Evolutionary conservation across 2,888 invertebrate species (phyloP), one percentile per base, ranked within the genome.

Genomic region (Leucophenga montana): DNA sequence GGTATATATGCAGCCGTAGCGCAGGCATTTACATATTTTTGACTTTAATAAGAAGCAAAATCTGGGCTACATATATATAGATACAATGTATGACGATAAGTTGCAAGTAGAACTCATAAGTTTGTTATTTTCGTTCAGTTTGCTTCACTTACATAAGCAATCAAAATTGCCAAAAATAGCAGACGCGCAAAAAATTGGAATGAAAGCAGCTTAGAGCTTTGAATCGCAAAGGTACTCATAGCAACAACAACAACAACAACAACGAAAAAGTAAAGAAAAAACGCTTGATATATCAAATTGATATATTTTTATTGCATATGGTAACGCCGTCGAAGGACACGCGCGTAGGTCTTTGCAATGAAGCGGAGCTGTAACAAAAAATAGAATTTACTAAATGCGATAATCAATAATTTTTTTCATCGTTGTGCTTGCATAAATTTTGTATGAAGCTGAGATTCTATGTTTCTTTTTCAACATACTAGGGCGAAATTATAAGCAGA

Each of bases 71-170:
- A 61, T 61, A 39, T n/a, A 39, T 44, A 33, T n/a, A 16, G 20
- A 39, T 39, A 16, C 11, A 39, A 39, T 39, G 9, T 39, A 39
- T 39, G 11, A 11, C 39, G 39, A 11, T 39, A 39, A 39, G 39
- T 8, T 56, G 18, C 20, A 20, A 56, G 8, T 18, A 22, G 11
- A 59, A 33, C 59, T 59, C 59, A 59, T 59, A 59, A 59, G 33
- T 59, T 33, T 31, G 3, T 1, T 56, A 27, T 66, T 54, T 39
- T 46, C 27, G 59, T 76, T 68, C 72, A 74, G 73, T 71, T 79
- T 77, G 78, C 72, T 68, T 75, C 68, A 83, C 76, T 81, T 81
- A 82, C 75, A 79, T 83, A 81, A 77, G 74, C 74, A 77, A 75
- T 73, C 71, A 75, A 76, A 27, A 71, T 70, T 75, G 78, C 80